Evolutionary conservation across 2,797 vertebrate species (phyloP).

Genomic region (Rhynchotus rufescens): DNA sequence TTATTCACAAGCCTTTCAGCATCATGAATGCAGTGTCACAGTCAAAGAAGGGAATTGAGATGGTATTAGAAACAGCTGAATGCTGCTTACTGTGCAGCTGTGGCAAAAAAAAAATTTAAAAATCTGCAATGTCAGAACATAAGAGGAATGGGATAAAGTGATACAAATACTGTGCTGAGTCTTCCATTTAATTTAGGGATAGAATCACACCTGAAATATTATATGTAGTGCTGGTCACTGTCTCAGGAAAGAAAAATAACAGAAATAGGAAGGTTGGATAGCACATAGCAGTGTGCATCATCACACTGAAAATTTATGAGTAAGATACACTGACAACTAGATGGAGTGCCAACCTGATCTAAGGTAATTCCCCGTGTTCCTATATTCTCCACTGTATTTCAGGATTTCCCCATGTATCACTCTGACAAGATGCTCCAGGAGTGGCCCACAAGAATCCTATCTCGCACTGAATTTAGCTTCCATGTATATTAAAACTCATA

Average conservation of each 20-base stretch:
- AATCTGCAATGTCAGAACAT: background rate
- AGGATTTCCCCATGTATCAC: background rate
- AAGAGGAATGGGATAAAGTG: slow-evolving; percentile 23
- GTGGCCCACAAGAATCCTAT: background rate
- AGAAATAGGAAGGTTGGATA: background rate
- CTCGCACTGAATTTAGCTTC: background rate
- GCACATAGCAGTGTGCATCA: background rate
- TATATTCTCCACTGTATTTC: background rate
- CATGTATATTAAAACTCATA: background rate
- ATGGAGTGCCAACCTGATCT: background rate
- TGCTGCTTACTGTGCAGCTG: slow-evolving; percentile 62
- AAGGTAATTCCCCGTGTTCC: background rate
- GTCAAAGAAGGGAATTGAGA: slow-evolving; percentile 16
- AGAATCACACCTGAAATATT: background rate
- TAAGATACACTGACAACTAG: background rate
- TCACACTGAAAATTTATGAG: background rate
- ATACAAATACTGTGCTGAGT: slow-evolving; percentile 43
- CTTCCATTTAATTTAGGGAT: slow-evolving; percentile 1
- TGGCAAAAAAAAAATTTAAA: background rate
- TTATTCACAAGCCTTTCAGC: slow-evolving; percentile 47
- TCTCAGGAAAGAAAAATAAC: background rate
- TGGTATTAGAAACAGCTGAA: slow-evolving; percentile 50
- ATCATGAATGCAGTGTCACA: slow-evolving; percentile 26
- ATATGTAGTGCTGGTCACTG: background rate
- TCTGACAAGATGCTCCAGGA: background rate